Evolutionary conservation across 1,140 invertebrate species (phyloP), one percentile per base, ranked within the genome.

Genomic region (Drosophila sturtevanti): DNA sequence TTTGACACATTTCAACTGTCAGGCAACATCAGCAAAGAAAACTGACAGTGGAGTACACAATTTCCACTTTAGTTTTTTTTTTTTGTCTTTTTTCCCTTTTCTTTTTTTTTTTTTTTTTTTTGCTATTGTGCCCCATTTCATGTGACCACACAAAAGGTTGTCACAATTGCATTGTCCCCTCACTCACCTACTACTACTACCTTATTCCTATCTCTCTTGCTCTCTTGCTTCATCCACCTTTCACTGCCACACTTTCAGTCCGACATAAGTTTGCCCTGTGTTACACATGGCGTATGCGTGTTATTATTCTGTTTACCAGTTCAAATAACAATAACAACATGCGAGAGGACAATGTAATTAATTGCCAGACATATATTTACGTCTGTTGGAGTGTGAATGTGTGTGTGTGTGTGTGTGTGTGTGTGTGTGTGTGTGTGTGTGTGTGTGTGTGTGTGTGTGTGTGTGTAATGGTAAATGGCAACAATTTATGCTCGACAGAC

Each of bases 1-100:
- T 34, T 54, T 70, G 68, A 70, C 63, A 67, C 27, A 48, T 67
- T 67, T 68, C 64, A 67, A 68, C 68, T 41, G 55, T 67, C 22
- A 41, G 54, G 56, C 54, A 55, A 41, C 68, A 70, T 66, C 63
- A 54, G 58, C 68, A 67, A 12, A 67, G 44, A 68, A 48, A 16
- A 27, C 18, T n/a, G 21, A 12, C 31, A 44, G 24, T 34, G 62
- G 27, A 31, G 18, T 27, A 27, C 60, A 55, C 62, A 54, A 58
- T 66, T 70, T 68, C 51, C 56, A 67, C 41, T 67, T 67, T 54
- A 67, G 24, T 67, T 67, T 51, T 59, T 31, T 31, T 31, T 31
- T 31, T 31, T 3, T 7, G 5, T 31, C 0, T 6, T 31, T 6
- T 24, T 37, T n/a, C n/a, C n/a, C 41, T 67, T 67, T 54, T 58